These are phyloP conservation scores for Mugil cephalus DNA, from an alignment of 2,113 vertebrate species.

Conservation along the genomic window DNA sequence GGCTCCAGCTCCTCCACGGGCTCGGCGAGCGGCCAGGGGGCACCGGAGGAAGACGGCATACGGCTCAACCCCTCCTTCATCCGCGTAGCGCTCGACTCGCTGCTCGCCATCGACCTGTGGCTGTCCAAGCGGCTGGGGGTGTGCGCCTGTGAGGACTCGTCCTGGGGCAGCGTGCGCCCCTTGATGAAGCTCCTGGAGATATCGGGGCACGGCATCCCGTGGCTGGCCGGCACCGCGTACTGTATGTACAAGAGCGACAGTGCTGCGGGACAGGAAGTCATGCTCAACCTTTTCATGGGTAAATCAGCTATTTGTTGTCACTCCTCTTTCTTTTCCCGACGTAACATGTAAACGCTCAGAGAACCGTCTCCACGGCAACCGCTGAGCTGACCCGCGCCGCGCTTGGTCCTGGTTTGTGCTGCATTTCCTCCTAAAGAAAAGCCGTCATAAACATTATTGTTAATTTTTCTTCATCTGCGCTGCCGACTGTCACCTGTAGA, in stretches of 20 bases:
- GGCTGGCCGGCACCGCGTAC: slow-evolving; percentile 91
- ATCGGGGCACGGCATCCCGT: slow-evolving; percentile 94
- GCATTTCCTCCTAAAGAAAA: background rate
- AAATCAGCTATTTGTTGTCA: slow-evolving; percentile 57
- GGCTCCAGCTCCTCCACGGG: slow-evolving; percentile 85
- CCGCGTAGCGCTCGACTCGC: slow-evolving; percentile 92
- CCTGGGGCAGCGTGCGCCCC: slow-evolving; percentile 92
- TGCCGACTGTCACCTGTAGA: slow-evolving; percentile 6
- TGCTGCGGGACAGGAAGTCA: slow-evolving; percentile 91
- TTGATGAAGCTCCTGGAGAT: slow-evolving; percentile 96
- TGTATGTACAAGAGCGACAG: slow-evolving; percentile 92
- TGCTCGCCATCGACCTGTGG: slow-evolving; percentile 96
- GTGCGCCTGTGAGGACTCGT: slow-evolving; percentile 91
- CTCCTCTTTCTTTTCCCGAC: background rate
- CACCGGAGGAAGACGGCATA: slow-evolving; percentile 92
- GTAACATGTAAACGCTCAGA: background rate
- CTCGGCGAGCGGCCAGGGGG: slow-evolving; percentile 73
- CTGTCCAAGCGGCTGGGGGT: slow-evolving; percentile 94
- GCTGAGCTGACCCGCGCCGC: background rate
- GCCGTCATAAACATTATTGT: background rate
- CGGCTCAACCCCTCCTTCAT: slow-evolving; percentile 93
- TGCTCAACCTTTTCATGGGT: slow-evolving; percentile 95
- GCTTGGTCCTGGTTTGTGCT: background rate
- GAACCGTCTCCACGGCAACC: background rate
- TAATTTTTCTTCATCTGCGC: background rate